Base-by-base conservation (phyloP, 2,113 vertebrate species). In the Corapipo altera region DNA sequence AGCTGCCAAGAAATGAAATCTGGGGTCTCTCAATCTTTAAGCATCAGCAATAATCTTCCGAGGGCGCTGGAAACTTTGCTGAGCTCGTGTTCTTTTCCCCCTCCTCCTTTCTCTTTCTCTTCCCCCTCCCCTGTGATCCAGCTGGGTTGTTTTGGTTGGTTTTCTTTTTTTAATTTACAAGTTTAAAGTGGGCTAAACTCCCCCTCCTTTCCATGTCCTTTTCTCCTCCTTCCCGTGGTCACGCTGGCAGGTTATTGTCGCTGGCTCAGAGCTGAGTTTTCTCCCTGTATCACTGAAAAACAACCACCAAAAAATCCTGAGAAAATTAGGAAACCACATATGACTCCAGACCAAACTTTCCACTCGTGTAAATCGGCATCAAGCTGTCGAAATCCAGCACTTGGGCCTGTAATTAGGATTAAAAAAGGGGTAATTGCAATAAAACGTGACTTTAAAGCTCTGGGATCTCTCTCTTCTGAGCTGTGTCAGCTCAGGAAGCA, bases 11-110 rank as follows among this genome's bases (percentile, higher is more conserved):
- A 35, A 93, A 91, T 11, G 57, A 95, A 94, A 93, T 83, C 95
- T 96, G 91, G 91, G 89, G 91, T 95, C 95, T 93, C 82, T 94
- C 93, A 94, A 76, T 26, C 95, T 86, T 89, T 65, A 94, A 94
- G 82, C 95, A 96, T 95, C 96, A 95, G 93, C 93, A 94, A 2
- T 37, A 52, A 27, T 87, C 84, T 93, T 74, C 35, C 9, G 85
- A 95, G 78, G 24, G 62, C n/a, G 9, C 66, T 67, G 88, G 77
- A 80, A 80, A 94, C 81, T 80, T 80, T 93, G 91, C 95, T 89
- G 93, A 96, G 93, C 19, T 51, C 44, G 75, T 71, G 72, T 64
- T 37, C 67, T 51, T n/a, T 26, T 3, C 6, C 32, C 32, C 20
- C 10, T 23, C 1, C 7, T 5, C 9, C 5, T 55, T 62, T 27